Evolutionary conservation across 2,888 invertebrate genomes (phyloP), one percentile per base, ranked within the genome.

Genomic region (Hololepta plana): DNA sequence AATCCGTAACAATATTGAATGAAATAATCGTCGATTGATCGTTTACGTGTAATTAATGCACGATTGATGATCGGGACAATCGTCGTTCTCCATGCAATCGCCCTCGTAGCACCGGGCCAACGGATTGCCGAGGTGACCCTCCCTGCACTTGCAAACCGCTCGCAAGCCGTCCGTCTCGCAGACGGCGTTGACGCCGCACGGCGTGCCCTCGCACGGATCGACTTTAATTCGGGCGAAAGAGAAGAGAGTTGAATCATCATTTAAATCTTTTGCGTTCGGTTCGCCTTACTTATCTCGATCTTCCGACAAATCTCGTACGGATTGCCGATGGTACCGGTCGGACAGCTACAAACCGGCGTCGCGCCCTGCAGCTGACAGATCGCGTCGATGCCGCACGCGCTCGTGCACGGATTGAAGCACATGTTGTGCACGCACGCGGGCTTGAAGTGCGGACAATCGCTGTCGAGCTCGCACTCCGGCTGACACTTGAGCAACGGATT

Each of bases 301-400:
- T 75, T 79, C 39, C 84, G 66, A 55, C 85, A 85, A 45, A 64
- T 64, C 2, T 71, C 61, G 53, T 84, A 85, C 3, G 85, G 85
- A 61, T 85, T 73, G 2, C 85, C 85, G 12, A 84, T 84, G 75
- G 79, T 82, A 43, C 81, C 76, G 44, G 65, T 70, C 1, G 85
- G 84, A 49, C 85, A 87, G 29, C 79, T 80, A 52, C 85, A 87
- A 9, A 85, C 69, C 0, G 85, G 81, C 4, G 80, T 82, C 26
- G 79, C 61, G 3, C 73, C 80, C 22, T 77, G 63, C 20, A 84
- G 62, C 42, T 72, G 65, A 51, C 85, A 87, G 41, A 84, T 74
- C 3, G 85, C 85, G 35, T 72, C 69, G 9, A 69, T 57, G 20
- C 82, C 85, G 42, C 84, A 85, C 4, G 74, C 74, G 24, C 75